Percentiles rank a stretch among this genome's conserved stretches.
phyloP scores from a whole-genome alignment of 2,113 vertebrate genomes.

The Arenaria interpres region DNA sequence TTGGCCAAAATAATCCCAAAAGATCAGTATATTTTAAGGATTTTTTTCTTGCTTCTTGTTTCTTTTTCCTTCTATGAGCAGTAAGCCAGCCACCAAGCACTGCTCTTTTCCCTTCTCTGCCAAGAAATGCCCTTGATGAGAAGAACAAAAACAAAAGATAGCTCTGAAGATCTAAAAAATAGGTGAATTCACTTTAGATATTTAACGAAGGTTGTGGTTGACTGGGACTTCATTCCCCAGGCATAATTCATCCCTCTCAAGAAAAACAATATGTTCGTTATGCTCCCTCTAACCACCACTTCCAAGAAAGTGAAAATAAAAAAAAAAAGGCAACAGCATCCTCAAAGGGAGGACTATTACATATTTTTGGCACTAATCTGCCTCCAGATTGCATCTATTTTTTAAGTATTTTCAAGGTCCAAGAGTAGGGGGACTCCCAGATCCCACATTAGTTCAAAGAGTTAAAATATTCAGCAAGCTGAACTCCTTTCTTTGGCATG shows the following conservation, averaged over 20 bases:
- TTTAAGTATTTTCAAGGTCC: conserved; percentile 69
- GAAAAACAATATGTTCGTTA: conserved; percentile 18
- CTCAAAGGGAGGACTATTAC: conserved; percentile 40
- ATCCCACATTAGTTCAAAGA: conserved; percentile 67
- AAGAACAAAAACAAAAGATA: not conserved
- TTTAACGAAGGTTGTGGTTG: not conserved
- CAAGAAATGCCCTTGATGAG: not conserved
- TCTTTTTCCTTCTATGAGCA: not conserved
- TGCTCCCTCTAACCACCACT: not conserved
- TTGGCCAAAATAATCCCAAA: not conserved
- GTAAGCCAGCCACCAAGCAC: not conserved
- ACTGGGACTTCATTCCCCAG: not conserved
- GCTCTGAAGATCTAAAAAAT: not conserved
- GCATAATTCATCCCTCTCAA: not conserved
- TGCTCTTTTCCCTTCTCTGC: not conserved
- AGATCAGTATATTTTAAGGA: not conserved
- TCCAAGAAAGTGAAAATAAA: conserved; percentile 29
- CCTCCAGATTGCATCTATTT: conserved; percentile 61
- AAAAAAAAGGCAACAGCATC: not conserved
- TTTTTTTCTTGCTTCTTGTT: not conserved
- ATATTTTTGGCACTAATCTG: conserved; percentile 36
- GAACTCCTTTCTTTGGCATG: conserved; percentile 66
- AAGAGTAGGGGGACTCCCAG: conserved; percentile 17
- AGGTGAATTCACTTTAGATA: not conserved
- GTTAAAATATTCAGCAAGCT: conserved; percentile 70